Evolutionary conservation across 1,140 invertebrate species (phyloP).

Genomic region (Leguminivora glycinivorella): DNA sequence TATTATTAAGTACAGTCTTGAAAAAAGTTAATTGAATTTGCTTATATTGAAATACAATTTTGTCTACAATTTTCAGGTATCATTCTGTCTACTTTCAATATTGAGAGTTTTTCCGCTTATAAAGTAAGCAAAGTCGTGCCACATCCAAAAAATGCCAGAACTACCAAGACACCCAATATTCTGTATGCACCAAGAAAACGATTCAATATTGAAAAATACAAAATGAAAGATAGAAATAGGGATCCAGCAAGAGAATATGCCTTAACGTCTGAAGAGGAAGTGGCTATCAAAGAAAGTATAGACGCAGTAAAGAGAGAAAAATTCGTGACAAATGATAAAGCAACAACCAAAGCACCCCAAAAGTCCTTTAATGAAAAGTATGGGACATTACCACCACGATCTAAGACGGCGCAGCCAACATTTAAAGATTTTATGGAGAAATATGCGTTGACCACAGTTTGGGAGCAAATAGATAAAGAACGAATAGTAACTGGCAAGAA

Average conservation of each 20-base stretch:
- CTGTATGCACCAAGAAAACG: neutral
- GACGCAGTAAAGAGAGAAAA: neutral
- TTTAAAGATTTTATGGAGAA: conserved; percentile 19
- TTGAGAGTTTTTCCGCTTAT: neutral
- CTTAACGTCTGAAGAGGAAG: neutral
- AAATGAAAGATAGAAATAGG: neutral
- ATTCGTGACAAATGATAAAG: neutral
- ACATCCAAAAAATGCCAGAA: neutral
- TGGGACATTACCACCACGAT: neutral
- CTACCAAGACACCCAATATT: neutral
- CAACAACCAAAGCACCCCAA: neutral
- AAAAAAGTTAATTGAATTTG: no score
- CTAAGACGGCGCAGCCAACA: neutral
- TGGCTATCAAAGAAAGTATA: neutral
- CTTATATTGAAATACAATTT: neutral
- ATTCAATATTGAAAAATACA: neutral
- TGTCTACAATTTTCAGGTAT: neutral
- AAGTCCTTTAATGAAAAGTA: neutral
- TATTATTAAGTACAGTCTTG: no score
- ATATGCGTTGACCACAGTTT: neutral
- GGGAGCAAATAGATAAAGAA: conserved; percentile 10
- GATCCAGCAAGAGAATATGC: neutral
- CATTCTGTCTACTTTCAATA: neutral
- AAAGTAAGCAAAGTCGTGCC: neutral
- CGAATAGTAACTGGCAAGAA: neutral